Percentiles rank a stretch among this genome's conserved stretches.
Evolutionary conservation across 2,797 vertebrate species (phyloP).

Genomic region (Sarcoramphus papa): DNA sequence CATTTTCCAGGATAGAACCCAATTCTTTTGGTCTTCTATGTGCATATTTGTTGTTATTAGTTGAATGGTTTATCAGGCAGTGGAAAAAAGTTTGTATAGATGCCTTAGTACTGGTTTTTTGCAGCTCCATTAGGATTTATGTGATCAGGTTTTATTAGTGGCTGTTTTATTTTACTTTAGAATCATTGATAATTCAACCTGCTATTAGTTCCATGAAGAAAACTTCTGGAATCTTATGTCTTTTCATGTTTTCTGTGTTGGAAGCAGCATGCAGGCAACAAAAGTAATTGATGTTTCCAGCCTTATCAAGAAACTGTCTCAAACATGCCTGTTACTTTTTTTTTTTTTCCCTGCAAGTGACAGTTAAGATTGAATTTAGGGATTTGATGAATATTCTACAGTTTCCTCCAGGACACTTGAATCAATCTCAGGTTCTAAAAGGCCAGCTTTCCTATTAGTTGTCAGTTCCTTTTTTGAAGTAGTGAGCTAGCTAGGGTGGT

Average conservation of each 20-base stretch:
- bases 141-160: background rate
- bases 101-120: background rate
- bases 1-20: background rate
- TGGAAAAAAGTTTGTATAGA: fast-evolving
- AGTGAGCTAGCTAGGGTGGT: background rate
- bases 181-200: background rate
- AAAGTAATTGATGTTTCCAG: background rate
- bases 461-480: background rate
- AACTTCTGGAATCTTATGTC: background rate
- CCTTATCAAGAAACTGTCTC: background rate
- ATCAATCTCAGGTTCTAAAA: background rate
- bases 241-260: background rate
- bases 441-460: background rate
- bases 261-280: background rate
- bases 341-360: background rate
- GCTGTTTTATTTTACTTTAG: background rate
- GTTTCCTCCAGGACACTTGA: background rate
- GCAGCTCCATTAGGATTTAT: background rate
- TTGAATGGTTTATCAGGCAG: background rate
- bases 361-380: background rate
- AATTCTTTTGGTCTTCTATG: background rate
- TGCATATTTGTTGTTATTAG: background rate
- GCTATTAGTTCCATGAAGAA: background rate
- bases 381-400: background rate
- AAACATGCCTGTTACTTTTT: background rate